Evolutionary conservation across 35 echinoderm and acorn worm genomes (phyloP).

Genomic region (Patiria miniata): DNA sequence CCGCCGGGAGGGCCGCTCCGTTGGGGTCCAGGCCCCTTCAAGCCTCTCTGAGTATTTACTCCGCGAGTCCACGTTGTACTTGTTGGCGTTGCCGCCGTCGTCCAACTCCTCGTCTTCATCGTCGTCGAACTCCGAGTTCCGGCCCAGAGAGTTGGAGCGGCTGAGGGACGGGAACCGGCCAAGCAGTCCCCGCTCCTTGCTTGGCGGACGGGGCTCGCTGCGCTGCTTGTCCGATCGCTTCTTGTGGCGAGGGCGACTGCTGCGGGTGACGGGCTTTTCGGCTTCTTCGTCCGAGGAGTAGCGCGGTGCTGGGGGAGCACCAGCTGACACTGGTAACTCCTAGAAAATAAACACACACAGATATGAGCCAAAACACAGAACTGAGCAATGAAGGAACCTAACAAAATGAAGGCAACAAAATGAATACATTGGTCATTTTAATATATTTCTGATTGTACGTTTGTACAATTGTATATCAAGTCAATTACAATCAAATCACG

Average conservation of each 20-base stretch:
- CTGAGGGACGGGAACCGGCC: conserved; percentile 54
- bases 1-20: conserved; percentile 64
- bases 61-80: conserved; percentile 39
- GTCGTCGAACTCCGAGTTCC: conserved; percentile 53
- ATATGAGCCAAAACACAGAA: background rate
- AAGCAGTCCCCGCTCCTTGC: background rate
- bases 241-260: conserved; percentile 65
- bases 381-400: background rate
- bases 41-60: conserved; percentile 23
- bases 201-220: background rate
- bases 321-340: conserved; percentile 54
- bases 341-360: conserved; percentile 34
- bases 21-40: conserved; percentile 38
- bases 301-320: conserved; percentile 40
- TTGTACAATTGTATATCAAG: too few relatives aligned
- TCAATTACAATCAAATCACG: too few relatives aligned
- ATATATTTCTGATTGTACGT: too few relatives aligned
- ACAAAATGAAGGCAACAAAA: conserved; percentile 5
- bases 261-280: conserved; percentile 8
- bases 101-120: conserved; percentile 59
- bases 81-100: conserved; percentile 26
- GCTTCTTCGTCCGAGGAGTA: conserved; percentile 68
- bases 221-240: conserved; percentile 42
- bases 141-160: conserved; percentile 67
- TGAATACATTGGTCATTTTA: background rate